phyloP scores from a whole-genome alignment of 2,113 vertebrate species.

The Sorex araneus region DNA sequence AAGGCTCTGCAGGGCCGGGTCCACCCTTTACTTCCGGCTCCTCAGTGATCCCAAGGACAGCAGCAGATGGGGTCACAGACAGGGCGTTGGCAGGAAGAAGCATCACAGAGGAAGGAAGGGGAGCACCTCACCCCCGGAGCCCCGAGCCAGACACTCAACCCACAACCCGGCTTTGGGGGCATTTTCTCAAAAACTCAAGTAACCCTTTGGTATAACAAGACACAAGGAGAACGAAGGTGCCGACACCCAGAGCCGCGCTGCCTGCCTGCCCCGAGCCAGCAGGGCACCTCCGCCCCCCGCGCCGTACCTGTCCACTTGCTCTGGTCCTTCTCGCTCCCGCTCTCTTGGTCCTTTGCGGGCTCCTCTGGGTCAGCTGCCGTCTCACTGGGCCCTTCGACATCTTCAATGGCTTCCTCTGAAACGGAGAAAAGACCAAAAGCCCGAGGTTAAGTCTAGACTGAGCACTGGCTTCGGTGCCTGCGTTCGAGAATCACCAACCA shows the following conservation, averaged over 20 bases:
- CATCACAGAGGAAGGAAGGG: not conserved
- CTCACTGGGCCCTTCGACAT: slow-evolving; percentile 96
- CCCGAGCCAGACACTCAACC: too few species aligned
- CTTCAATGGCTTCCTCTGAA: slow-evolving; percentile 97
- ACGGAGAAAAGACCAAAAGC: slow-evolving; percentile 82
- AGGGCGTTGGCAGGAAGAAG: not conserved
- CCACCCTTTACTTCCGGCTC: not conserved
- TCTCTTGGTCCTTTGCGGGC: slow-evolving; percentile 96
- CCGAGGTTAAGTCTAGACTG: not conserved
- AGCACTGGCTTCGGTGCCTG: not conserved
- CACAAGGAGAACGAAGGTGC: not conserved
- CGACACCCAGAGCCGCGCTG: not conserved
- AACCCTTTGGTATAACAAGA: not conserved
- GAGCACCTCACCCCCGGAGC: too few species aligned
- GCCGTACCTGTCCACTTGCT: slow-evolving; percentile 96
- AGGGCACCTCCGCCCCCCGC: not conserved
- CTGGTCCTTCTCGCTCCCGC: slow-evolving; percentile 96
- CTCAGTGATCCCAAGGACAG: not conserved
- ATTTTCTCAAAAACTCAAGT: not conserved
- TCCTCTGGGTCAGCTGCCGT: slow-evolving; percentile 95
- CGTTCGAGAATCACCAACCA: not conserved
- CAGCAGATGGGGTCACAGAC: not conserved
- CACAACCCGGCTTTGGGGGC: not conserved
- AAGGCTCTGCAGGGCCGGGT: not conserved
- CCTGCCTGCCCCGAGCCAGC: not conserved